A percentile compares a stretch with the other conserved stretches of the same genome.
Evolutionary conservation across 2,113 vertebrate genomes (phyloP).

Genomic region (Nothocercus nigrocapillus): DNA sequence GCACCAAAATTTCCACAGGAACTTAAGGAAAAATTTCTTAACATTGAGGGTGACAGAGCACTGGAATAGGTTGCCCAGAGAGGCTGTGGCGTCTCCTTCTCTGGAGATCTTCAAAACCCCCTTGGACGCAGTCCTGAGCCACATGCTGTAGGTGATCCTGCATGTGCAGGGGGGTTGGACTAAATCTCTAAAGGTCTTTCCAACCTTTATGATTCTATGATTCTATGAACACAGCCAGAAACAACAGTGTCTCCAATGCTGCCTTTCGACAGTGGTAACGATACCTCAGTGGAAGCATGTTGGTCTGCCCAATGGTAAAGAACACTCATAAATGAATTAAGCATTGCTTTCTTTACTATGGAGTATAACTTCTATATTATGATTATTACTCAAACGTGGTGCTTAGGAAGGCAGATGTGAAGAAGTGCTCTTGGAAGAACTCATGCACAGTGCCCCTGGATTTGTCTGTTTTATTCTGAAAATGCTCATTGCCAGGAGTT

Average conservation of each 20-base stretch:
- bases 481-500: not conserved
- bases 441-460: not conserved
- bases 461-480: not conserved
- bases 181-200: no score
- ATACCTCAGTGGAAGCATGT: not conserved
- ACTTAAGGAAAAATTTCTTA: no score
- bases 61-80: no score
- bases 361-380: not conserved
- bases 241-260: not conserved
- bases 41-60: no score
- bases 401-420: not conserved
- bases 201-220: no score
- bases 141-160: no score
- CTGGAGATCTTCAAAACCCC: no score
- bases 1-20: no score
- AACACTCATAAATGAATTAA: not conserved
- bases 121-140: no score
- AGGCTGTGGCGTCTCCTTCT: no score
- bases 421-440: not conserved
- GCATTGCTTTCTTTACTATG: not conserved
- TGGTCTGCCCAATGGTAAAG: not conserved
- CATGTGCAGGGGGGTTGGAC: no score
- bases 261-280: not conserved
- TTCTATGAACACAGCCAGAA: not conserved
- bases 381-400: conserved; percentile 8